Conservation (phyloP, 2,888 invertebrate species). For the Anticlea derivata region DNA sequence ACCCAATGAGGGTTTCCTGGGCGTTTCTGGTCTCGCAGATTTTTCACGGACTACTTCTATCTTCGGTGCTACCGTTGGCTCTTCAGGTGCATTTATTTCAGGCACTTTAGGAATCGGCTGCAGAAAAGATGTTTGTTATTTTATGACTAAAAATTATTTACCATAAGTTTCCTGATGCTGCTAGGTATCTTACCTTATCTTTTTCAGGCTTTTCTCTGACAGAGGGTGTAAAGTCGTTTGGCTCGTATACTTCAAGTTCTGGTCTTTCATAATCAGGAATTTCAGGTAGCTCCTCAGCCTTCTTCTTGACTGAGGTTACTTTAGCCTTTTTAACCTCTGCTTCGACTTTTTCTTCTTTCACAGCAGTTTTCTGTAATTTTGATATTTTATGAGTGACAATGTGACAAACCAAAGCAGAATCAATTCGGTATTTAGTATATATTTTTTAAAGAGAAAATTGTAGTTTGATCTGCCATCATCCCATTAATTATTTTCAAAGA, state of each 20-base stretch:
- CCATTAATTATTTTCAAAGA: no score
- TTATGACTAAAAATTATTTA: background rate
- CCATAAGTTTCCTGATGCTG: background rate
- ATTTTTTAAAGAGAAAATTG: background rate
- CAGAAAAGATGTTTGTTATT: conserved; percentile 22
- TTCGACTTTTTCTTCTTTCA: conserved; percentile 74
- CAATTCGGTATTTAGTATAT: no score
- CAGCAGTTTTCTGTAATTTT: conserved; percentile 74
- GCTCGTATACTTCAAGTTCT: conserved; percentile 87
- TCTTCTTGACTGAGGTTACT: conserved; percentile 75
- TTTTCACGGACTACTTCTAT: conserved; percentile 94
- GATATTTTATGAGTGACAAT: background rate
- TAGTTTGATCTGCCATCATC: conserved; percentile 3
- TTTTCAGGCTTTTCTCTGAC: conserved; percentile 78
- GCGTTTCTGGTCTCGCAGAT: conserved; percentile 86
- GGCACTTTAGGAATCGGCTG: conserved; percentile 80
- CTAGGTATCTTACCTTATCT: conserved; percentile 50
- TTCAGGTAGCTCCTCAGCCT: conserved; percentile 85
- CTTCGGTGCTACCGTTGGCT: conserved; percentile 87
- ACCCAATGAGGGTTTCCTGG: conserved; percentile 89
- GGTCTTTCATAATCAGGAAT: conserved; percentile 90
- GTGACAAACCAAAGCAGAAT: no score
- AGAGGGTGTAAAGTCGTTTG: conserved; percentile 78
- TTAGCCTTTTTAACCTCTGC: conserved; percentile 78
- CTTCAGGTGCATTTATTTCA: conserved; percentile 88